Evolutionary conservation across 2,888 invertebrate species (phyloP).

Genomic region (Limenitis camilla): DNA sequence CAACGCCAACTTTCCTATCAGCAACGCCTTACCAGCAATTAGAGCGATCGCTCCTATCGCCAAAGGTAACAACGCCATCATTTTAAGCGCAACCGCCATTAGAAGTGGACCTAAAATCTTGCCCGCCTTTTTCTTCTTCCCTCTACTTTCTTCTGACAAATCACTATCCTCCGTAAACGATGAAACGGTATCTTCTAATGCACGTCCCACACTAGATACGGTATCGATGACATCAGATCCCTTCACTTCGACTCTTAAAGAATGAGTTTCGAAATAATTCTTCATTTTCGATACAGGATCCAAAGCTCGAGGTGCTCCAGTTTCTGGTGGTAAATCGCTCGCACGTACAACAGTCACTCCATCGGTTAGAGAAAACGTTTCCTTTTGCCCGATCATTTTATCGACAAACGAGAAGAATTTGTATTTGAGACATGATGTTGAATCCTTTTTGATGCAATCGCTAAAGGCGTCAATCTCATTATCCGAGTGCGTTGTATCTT

Average conservation of each 20-base stretch:
- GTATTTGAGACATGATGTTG: conserved; percentile 88
- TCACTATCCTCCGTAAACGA: conserved; percentile 77
- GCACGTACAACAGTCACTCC: conserved; percentile 89
- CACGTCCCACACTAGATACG: conserved; percentile 85
- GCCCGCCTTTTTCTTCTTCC: conserved; percentile 88
- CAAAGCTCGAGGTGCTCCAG: conserved; percentile 84
- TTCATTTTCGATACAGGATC: conserved; percentile 82
- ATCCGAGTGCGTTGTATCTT: conserved; percentile 80
- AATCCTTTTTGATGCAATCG: conserved; percentile 88
- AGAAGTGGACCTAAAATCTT: conserved; percentile 86
- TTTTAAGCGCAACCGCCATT: conserved; percentile 83
- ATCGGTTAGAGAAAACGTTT: conserved; percentile 85
- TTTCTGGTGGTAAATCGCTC: conserved; percentile 79
- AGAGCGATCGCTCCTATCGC: conserved; percentile 87
- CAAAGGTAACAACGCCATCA: conserved; percentile 85
- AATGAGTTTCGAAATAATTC: conserved; percentile 85
- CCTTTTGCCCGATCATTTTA: conserved; percentile 87
- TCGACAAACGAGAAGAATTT: conserved; percentile 90
- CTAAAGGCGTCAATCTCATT: conserved; percentile 86
- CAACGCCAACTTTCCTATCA: conserved; percentile 89
- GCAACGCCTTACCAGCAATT: conserved; percentile 88
- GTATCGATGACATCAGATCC: conserved; percentile 88
- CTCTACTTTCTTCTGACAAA: conserved; percentile 79
- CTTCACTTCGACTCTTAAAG: conserved; percentile 88
- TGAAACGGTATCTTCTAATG: conserved; percentile 82